Conservation (phyloP, 53 echinoderm and acorn worm species). For the Apostichopus leukothele region DNA sequence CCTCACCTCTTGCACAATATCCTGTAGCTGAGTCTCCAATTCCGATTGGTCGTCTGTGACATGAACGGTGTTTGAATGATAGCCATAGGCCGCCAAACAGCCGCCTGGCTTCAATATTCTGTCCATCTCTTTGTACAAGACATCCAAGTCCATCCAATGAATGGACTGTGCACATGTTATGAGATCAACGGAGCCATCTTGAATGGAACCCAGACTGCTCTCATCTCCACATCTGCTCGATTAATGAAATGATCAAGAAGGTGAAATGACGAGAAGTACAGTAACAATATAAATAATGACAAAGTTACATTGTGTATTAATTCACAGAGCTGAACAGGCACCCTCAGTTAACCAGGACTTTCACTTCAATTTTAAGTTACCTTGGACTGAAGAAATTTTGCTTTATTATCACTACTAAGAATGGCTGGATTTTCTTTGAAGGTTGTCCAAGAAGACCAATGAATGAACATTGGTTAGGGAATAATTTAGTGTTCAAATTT, state of each 20-base stretch:
- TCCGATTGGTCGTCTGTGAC: background rate
- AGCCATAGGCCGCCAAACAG: slow-evolving; percentile 30
- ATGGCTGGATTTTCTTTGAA: too few species aligned
- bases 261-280: too few species aligned
- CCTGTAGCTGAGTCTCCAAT: background rate
- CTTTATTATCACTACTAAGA: too few species aligned
- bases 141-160: slow-evolving; percentile 39
- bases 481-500: too few species aligned
- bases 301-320: too few species aligned
- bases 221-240: slow-evolving; percentile 36
- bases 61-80: background rate
- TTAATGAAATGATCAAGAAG: background rate
- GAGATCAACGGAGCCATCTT: slow-evolving; percentile 10
- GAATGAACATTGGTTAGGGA: too few species aligned
- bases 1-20: background rate
- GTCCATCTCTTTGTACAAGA: background rate
- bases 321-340: too few species aligned
- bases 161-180: slow-evolving; percentile 27
- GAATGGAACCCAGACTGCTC: background rate
- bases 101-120: slow-evolving; percentile 31
- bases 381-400: too few species aligned
- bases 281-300: too few species aligned
- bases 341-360: too few species aligned
- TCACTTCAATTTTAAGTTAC: too few species aligned
- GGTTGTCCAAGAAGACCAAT: too few species aligned